These are phyloP conservation scores for Zonotrichia leucophrys DNA, from an alignment of 2,113 vertebrate species.

Conservation along the genomic window DNA sequence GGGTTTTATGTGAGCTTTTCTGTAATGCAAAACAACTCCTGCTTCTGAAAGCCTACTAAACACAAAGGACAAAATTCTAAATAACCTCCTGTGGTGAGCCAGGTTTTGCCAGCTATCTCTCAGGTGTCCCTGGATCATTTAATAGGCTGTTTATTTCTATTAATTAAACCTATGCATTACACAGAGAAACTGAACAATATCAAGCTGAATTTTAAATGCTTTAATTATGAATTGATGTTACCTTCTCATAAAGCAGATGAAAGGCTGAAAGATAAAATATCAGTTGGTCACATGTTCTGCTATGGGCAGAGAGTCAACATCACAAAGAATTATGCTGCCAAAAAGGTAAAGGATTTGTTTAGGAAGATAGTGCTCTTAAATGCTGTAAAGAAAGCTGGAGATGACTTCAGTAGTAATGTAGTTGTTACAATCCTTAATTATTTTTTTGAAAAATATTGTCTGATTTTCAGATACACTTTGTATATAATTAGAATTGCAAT, in stretches of 20 bases:
- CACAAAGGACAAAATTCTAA: not conserved
- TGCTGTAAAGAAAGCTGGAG: not conserved
- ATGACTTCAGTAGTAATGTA: conserved; percentile 24
- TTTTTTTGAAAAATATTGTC: conserved; percentile 60
- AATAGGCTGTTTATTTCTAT: not conserved
- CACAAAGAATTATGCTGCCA: not conserved
- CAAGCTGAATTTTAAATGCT: not conserved
- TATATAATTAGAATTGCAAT: conserved; percentile 71
- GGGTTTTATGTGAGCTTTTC: conserved; percentile 3
- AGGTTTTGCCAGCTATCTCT: not conserved
- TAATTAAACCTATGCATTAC: not conserved
- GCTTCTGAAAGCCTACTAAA: conserved; percentile 3
- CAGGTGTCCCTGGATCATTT: not conserved
- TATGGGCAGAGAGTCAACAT: conserved; percentile 14
- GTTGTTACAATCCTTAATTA: conserved; percentile 60
- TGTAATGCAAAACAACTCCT: conserved; percentile 3
- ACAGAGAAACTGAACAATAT: not conserved
- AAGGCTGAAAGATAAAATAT: not conserved
- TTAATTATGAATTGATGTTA: not conserved
- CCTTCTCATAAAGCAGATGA: not conserved
- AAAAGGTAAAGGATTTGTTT: conserved; percentile 19
- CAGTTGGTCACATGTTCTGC: not conserved
- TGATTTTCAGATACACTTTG: conserved; percentile 64
- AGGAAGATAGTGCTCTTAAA: conserved; percentile 46
- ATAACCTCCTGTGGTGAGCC: not conserved